Conservation (phyloP, 1,140 invertebrate species). For the Panulirus ornatus region DNA sequence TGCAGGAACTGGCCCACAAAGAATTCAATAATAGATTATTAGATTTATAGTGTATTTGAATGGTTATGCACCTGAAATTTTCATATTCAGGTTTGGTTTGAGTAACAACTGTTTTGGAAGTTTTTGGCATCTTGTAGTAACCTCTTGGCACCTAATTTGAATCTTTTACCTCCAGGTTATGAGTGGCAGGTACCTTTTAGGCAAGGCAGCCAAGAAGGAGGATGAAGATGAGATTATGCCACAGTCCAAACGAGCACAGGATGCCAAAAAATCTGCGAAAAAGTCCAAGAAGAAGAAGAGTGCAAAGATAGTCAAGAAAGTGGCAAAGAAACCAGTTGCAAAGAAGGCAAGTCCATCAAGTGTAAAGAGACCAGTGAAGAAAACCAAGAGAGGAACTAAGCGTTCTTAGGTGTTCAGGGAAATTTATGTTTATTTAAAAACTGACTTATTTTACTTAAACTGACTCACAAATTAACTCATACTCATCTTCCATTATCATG, state of each 20-base stretch:
- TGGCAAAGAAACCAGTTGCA: constrained; percentile 30
- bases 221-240: constrained; percentile 67
- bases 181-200: constrained; percentile 57
- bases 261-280: constrained; percentile 28
- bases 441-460: not conserved
- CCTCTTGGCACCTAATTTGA: too few species aligned
- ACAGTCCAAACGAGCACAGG: constrained; percentile 54
- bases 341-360: not conserved
- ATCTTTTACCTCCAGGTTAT: constrained; percentile 25
- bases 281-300: constrained; percentile 10
- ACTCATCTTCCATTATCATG: constrained; percentile 20
- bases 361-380: not conserved
- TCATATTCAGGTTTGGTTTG: too few species aligned
- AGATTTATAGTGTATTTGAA: too few species aligned
- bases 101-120: too few species aligned
- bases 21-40: too few species aligned
- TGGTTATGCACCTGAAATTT: too few species aligned
- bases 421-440: constrained; percentile 2
- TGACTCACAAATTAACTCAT: not conserved
- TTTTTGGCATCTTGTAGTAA: too few species aligned
- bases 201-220: constrained; percentile 41
- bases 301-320: constrained; percentile 30
- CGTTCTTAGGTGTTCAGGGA: not conserved
- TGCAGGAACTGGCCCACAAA: too few species aligned
- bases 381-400: constrained; percentile 8